Evolutionary conservation across 2,113 vertebrate species (phyloP).

Genomic region (Vireo altiloquus): DNA sequence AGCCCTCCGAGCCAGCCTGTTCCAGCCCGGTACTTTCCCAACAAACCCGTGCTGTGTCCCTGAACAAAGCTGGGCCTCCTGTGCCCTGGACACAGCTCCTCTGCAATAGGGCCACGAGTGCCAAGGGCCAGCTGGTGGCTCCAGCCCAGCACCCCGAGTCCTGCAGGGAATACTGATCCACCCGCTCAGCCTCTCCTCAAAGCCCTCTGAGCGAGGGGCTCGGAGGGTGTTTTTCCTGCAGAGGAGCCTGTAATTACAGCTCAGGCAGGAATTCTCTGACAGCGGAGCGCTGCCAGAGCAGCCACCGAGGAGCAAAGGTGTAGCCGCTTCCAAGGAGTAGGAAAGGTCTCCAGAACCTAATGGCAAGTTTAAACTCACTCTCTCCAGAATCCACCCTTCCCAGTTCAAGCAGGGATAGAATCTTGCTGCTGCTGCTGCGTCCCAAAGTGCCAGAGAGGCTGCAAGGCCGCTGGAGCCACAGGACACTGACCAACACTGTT

Average conservation of each 20-base stretch:
- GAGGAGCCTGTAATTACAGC: neutral
- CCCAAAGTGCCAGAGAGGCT: neutral
- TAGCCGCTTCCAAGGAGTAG: neutral
- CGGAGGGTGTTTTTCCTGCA: neutral
- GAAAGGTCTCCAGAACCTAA: neutral
- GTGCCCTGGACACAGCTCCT: neutral
- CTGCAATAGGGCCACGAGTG: neutral
- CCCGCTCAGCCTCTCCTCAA: neutral
- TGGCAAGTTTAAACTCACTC: neutral
- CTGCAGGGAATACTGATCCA: neutral
- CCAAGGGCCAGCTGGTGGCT: conserved; percentile 20
- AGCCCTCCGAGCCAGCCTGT: neutral
- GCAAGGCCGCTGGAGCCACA: neutral
- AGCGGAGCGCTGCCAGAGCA: neutral
- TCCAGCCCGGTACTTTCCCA: conserved; percentile 16
- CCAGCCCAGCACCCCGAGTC: neutral
- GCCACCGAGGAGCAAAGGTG: neutral
- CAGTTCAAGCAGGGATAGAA: neutral
- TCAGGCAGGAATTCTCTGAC: neutral
- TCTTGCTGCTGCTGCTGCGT: neutral
- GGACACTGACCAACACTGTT: neutral
- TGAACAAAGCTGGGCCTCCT: conserved; percentile 27
- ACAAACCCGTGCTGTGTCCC: conserved; percentile 19
- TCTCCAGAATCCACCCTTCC: neutral
- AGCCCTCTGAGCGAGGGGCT: neutral